phyloP scores from a whole-genome alignment of 2,888 invertebrate species.

The Rugalucina vietnamica region DNA sequence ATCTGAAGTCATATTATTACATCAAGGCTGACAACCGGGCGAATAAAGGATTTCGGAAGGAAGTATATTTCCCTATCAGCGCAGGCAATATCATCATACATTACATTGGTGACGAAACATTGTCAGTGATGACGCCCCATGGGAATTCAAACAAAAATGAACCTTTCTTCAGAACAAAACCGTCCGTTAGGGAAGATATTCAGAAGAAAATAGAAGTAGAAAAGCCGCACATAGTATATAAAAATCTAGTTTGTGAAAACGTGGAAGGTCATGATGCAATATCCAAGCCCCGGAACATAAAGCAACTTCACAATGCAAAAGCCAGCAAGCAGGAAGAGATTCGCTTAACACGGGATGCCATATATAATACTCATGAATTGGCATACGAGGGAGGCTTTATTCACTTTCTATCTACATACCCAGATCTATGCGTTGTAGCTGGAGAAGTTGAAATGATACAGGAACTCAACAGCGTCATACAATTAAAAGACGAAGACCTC shows the following conservation, averaged over 20 bases:
- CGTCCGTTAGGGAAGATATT: too few species aligned
- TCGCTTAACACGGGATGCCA: not conserved
- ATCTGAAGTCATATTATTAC: too few species aligned
- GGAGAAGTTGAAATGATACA: not conserved
- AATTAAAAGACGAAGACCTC: too few species aligned
- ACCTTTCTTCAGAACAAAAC: too few species aligned
- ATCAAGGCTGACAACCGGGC: too few species aligned
- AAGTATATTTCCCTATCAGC: too few species aligned
- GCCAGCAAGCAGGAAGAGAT: not conserved
- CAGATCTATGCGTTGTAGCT: not conserved
- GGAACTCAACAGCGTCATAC: not conserved
- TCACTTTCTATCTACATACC: not conserved
- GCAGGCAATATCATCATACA: too few species aligned
- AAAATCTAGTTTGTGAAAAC: conserved; percentile 1
- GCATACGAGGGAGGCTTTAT: not conserved
- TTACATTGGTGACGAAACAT: too few species aligned
- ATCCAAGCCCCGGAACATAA: not conserved
- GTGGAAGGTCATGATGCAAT: not conserved
- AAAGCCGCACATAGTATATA: not conserved
- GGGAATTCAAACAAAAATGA: too few species aligned
- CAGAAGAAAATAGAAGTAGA: not conserved
- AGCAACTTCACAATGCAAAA: not conserved
- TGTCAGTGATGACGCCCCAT: too few species aligned
- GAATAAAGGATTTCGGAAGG: too few species aligned
- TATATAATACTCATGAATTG: not conserved